Base-by-base conservation (phyloP, 2,797 vertebrate genomes). In the Gephyroberyx darwinii region DNA sequence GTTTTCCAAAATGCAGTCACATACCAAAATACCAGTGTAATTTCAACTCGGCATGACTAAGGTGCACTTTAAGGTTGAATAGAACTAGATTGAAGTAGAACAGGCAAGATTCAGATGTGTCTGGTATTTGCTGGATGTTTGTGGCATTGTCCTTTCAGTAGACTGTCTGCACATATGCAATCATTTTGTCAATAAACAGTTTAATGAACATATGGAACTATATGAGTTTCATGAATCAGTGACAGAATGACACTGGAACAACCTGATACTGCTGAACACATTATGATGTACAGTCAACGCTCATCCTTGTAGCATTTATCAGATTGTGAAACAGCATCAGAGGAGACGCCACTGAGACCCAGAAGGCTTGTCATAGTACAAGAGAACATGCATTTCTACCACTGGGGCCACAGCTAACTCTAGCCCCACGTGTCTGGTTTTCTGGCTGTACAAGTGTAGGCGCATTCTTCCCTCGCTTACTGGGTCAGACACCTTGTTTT, bases 261-360 rank as follows among this genome's bases (percentile, higher is more conserved):
- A 2, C 22, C 16, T 26, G 20, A 53, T 53, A 20, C 51, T 22
- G 9, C 22, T 53, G 51, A 53, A 9, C 19, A 12, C 8, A 17
- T 26, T 53, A 26, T 53, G 51, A 53, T 69, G 65, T 54, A 48
- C 55, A 59, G 60, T 77, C 69, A 56, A 66, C 20, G 1, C 68
- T 82, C 50, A 75, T 84, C 64, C 56, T 47, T 35, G 48, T 50
- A 67, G 47, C 69, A 71, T 86, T 83, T 66, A 66, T 84, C 83
- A 77, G 69, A 51, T 78, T 80, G 75, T 74, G 82, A 82, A 84
- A 81, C 56, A 33, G 74, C 65, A 79, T 54, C 48, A 69, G 67
- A 59, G 68, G 55, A 82, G 59, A 75, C 53, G 35, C 19, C 31
- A 65, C 56, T 73, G 66, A 76, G 64, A 75, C 58, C 39, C 37